These are phyloP conservation scores for Incurvaria masculella DNA, from an alignment of 2,888 invertebrate genomes.

Conservation along the genomic window DNA sequence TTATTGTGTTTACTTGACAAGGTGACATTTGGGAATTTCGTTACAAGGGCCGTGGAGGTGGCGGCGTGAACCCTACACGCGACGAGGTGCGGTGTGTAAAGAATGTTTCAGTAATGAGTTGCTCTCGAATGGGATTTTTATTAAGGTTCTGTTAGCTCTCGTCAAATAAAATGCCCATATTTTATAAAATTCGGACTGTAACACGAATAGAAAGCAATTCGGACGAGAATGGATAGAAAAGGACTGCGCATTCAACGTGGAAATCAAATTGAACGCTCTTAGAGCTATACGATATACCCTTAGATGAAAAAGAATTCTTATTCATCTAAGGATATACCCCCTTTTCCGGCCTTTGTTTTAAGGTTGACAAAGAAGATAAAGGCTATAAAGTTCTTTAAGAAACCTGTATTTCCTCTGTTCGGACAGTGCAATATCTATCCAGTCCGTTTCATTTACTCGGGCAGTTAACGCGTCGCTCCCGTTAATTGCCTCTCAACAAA, in stretches of 20 bases:
- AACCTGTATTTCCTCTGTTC: too few species aligned
- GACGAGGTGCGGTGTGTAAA: background rate
- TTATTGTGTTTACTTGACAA: conserved; percentile 39
- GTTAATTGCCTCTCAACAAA: background rate
- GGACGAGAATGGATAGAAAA: too few species aligned
- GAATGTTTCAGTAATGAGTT: background rate
- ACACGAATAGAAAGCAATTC: too few species aligned
- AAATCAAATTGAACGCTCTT: too few species aligned
- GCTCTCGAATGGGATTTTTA: background rate
- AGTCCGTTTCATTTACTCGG: background rate
- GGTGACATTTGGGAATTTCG: background rate
- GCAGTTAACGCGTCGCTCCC: background rate
- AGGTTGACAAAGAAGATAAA: too few species aligned
- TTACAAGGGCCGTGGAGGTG: background rate
- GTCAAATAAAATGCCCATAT: background rate
- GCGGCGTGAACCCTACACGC: background rate
- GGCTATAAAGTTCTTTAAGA: too few species aligned
- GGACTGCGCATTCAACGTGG: too few species aligned
- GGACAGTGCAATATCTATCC: background rate
- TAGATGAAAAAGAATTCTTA: too few species aligned
- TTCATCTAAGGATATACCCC: too few species aligned
- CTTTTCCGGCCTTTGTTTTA: too few species aligned
- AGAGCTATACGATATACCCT: too few species aligned
- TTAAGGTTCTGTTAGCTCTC: background rate
- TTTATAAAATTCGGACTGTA: too few species aligned